Conservation (phyloP, 2,797 vertebrate genomes). For the Tamandua tetradactyla region DNA sequence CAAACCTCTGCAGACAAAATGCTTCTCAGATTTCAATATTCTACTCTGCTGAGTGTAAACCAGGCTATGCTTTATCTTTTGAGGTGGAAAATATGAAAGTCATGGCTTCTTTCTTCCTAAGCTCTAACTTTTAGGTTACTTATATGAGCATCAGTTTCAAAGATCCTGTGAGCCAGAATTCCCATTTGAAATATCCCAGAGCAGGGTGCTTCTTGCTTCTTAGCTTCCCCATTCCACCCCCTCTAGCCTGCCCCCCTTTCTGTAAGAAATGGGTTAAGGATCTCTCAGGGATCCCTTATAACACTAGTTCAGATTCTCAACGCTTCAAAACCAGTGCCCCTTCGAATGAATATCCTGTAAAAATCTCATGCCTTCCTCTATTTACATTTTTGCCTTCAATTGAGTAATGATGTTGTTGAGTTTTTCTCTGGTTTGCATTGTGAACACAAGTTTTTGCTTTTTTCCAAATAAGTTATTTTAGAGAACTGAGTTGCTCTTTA, state of each 20-base stretch:
- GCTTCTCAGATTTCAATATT: not conserved
- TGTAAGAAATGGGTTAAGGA: not conserved
- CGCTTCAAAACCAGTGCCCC: not conserved
- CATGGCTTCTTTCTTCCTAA: not conserved
- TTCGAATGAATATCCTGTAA: not conserved
- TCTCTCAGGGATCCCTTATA: not conserved
- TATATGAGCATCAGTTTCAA: not conserved
- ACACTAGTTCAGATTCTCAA: not conserved
- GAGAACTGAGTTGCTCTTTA: not conserved
- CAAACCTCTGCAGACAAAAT: not conserved
- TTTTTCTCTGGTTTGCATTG: not conserved
- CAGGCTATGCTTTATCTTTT: not conserved
- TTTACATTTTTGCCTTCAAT: not conserved
- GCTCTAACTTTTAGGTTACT: not conserved
- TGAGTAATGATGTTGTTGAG: not conserved
- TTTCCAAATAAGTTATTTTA: not conserved
- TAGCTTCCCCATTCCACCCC: not conserved
- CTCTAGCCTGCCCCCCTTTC: not conserved
- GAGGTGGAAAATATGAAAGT: not conserved
- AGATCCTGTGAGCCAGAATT: not conserved
- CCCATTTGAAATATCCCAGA: not conserved
- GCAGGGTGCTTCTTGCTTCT: not conserved
- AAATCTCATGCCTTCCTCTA: not conserved
- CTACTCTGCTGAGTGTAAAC: not conserved
- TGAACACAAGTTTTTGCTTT: not conserved